Evolutionary conservation across 2,797 vertebrate species (phyloP), one percentile per base, ranked within the genome.

Genomic region (Micropoecilia bifurca): DNA sequence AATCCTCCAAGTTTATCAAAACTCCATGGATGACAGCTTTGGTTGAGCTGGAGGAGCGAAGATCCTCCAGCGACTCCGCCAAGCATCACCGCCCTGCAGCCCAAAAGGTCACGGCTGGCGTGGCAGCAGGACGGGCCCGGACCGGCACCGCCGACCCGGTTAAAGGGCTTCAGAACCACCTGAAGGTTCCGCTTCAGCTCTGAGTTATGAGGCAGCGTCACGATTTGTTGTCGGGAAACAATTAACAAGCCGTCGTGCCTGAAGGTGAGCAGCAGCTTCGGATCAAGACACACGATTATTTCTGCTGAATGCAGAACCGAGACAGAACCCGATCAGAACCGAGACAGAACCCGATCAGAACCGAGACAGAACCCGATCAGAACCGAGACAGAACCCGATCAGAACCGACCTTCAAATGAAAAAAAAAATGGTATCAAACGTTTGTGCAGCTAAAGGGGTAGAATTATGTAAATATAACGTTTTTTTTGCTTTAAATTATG

Each of bases 161-260:
- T 28, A 16, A 9, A 10, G 46, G 68, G 68, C 43, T 28, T 4
- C 41, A 71, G 68, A 71, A 71, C 14, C 68, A 43, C 39, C 66
- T 43, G 66, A 43, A 43, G 25, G 22, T n/a, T n/a, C 18, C 0
- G 33, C 16, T 69, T 5, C 66, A 6, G 66, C 39, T 43, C 66
- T n/a, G 39, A n/a, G 20, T 43, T 69, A 69, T 69, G 66, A 69
- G 22, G 66, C 39, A 69, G 43, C 39, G 39, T 69, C 66, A 43
- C 22, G 39, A 41, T 69, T 69, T 69, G 22, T 69, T 69, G 66
- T n/a, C 66, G n/a, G 36, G 20, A 14, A 41, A 68, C 36, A n/a
- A 43, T 69, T 69, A 69, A 41, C 66, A 43, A 9, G 10, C 9
- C 22, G 9, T 39, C 12, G 63, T 41, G 63, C 61, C 36, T 66